phyloP scores from a whole-genome alignment of 2,797 vertebrate genomes.

The Protosalanx chinensis region DNA sequence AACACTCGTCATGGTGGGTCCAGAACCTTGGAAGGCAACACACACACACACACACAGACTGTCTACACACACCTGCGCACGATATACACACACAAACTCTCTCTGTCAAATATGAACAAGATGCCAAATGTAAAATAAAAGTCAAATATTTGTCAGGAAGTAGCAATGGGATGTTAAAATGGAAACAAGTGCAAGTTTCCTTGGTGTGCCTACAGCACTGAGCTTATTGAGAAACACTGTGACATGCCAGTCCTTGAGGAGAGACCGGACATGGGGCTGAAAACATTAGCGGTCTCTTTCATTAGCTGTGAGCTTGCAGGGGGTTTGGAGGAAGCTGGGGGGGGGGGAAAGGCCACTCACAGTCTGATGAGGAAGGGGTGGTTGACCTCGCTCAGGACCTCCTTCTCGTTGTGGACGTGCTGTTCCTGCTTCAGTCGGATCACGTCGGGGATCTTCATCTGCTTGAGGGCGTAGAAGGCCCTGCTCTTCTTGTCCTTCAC shows the following conservation, averaged over 20 bases:
- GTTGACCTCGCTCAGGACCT: conserved; percentile 84
- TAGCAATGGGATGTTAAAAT: not conserved
- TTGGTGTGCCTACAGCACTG: not conserved
- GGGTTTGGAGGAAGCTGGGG: too few relatives aligned
- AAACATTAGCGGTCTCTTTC: too few relatives aligned
- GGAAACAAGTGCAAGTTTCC: not conserved
- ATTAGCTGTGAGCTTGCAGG: too few relatives aligned
- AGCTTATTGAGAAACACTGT: not conserved
- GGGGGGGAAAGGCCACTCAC: conserved; percentile 72
- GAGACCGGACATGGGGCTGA: not conserved
- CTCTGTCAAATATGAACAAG: not conserved
- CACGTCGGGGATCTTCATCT: conserved; percentile 93
- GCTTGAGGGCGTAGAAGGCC: conserved; percentile 86
- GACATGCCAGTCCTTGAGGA: not conserved
- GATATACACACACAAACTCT: not conserved
- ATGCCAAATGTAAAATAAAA: not conserved
- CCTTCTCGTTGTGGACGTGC: conserved; percentile 94
- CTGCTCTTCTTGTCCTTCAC: conserved; percentile 81
- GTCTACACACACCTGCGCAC: not conserved
- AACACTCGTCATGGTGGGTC: conserved; percentile 90
- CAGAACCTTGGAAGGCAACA: conserved; percentile 77
- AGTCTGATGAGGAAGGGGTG: conserved; percentile 89
- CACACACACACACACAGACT: not conserved
- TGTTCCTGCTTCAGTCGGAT: conserved; percentile 93
- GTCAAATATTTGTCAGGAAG: not conserved